These are phyloP conservation scores for Hippoglossus hippoglossus DNA, from an alignment of 2,797 vertebrate species.

Conservation along the genomic window DNA sequence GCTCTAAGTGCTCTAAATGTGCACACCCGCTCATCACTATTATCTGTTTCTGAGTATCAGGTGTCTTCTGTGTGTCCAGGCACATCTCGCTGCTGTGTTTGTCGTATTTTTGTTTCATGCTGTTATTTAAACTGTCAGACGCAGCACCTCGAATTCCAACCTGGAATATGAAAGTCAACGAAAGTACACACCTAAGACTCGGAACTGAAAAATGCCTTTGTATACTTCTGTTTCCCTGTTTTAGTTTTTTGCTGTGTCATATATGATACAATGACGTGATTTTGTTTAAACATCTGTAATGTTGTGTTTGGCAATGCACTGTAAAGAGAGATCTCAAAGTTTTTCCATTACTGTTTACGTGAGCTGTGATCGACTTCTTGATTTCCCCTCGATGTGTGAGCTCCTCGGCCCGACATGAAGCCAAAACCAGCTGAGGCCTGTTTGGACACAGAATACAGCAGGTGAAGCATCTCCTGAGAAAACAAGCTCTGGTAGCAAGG, in stretches of 20 bases:
- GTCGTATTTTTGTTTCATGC: not conserved
- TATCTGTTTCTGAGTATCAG: not conserved
- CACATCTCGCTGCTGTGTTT: not conserved
- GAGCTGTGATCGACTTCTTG: not conserved
- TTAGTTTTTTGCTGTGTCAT: too few species aligned
- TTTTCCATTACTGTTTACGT: not conserved
- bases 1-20: not conserved
- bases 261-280: not conserved
- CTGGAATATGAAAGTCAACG: not conserved
- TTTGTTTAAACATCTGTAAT: too few species aligned
- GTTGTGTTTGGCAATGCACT: too few species aligned
- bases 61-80: not conserved
- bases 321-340: not conserved
- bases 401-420: not conserved
- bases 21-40: not conserved
- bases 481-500: constrained; percentile 10
- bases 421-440: constrained; percentile 28
- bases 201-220: too few species aligned
- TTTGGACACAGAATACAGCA: constrained; percentile 27
- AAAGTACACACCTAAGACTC: too few species aligned
- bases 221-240: too few species aligned
- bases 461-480: constrained; percentile 10
- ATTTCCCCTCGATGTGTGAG: not conserved
- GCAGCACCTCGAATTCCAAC: not conserved
- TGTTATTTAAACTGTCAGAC: too few species aligned